Evolutionary conservation across 2,113 vertebrate genomes (phyloP).

Genomic region (Solea solea): DNA sequence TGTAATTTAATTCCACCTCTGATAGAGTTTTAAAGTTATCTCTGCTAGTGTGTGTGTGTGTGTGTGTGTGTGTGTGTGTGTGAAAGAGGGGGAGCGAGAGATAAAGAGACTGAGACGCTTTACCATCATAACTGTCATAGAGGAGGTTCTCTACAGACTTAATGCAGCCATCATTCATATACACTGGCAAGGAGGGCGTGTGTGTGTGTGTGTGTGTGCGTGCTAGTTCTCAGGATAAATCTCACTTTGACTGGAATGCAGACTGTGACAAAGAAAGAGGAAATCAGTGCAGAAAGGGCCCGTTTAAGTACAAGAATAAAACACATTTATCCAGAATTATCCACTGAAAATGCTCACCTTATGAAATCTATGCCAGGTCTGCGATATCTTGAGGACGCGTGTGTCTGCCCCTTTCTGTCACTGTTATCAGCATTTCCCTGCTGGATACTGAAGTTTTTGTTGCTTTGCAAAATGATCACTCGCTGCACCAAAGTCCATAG

Average conservation of each 20-base stretch:
- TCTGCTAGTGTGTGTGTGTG: not conserved
- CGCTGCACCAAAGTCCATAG: no score
- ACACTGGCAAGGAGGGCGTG: conserved; percentile 33
- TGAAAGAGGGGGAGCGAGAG: not conserved
- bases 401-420: no score
- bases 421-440: no score
- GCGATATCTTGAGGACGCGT: no score
- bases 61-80: not conserved
- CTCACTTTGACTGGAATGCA: conserved; percentile 31
- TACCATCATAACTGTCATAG: conserved; percentile 72
- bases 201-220: conserved; percentile 21
- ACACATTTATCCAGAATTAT: not conserved
- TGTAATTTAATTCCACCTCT: not conserved
- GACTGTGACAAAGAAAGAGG: not conserved
- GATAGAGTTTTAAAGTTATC: not conserved
- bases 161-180: conserved; percentile 70
- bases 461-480: no score
- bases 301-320: no score
- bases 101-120: conserved; percentile 43
- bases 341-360: not conserved
- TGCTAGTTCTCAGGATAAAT: conserved; percentile 34
- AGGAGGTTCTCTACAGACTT: conserved; percentile 55
- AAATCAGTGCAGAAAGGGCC: not conserved
- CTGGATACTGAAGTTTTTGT: no score
- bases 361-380: no score